Conservation (phyloP, 1,140 invertebrate species). For the Coelopa frigida region DNA sequence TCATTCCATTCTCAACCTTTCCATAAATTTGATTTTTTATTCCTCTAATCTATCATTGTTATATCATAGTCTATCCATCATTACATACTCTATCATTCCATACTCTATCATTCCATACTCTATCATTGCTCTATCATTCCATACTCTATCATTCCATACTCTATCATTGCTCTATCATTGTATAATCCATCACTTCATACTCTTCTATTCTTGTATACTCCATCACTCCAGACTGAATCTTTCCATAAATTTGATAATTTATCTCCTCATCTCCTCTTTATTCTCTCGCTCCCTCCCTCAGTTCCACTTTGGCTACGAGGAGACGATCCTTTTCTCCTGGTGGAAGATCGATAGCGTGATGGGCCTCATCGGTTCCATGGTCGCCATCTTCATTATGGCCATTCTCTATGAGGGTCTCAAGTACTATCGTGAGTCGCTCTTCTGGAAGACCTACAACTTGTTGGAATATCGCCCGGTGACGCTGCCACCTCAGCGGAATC, state of each 20-base stretch:
- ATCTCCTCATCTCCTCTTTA: no score
- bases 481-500: constrained; percentile 58
- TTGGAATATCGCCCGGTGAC: constrained; percentile 63
- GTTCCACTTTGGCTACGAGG: constrained; percentile 71
- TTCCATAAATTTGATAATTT: neutral
- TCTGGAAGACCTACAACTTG: constrained; percentile 73
- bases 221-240: neutral
- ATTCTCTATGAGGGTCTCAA: constrained; percentile 87
- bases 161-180: no score
- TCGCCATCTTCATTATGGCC: constrained; percentile 78
- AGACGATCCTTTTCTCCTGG: constrained; percentile 68
- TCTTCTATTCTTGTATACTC: no score
- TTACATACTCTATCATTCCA: no score
- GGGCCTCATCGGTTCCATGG: constrained; percentile 72
- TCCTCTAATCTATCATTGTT: no score
- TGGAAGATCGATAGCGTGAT: constrained; percentile 68
- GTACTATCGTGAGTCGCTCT: constrained; percentile 77
- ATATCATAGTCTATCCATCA: no score
- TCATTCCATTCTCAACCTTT: no score
- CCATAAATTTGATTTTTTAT: no score
- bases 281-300: constrained; percentile 59
- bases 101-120: no score
- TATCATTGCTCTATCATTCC: no score
- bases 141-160: no score
- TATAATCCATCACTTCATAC: no score